Base-by-base conservation (phyloP, 2,888 invertebrate genomes). In the Cabera pusaria region DNA sequence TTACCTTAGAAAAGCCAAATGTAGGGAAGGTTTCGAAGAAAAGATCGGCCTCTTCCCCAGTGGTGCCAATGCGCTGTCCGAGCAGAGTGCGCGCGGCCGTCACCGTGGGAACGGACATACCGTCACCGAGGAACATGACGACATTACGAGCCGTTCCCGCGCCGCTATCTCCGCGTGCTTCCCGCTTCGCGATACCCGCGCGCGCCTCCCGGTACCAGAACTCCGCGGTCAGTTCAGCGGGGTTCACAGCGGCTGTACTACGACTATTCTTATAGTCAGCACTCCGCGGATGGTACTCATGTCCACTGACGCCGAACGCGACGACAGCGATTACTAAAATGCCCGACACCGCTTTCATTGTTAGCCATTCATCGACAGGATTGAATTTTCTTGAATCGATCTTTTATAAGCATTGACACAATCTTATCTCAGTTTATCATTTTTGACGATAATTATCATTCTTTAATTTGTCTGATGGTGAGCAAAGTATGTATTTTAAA, bases 71-170 rank as follows among this genome's bases (percentile, higher is more conserved):
- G 2, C 88, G 72, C 66, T 94, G 94, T 0, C 93, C 93, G 22
- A 90, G 89, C 53, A 91, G 90, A 11, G 92, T 90, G 49, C 94
- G 86, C 7, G 93, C 90, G 0, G 93, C 93, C 0, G 93, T 90
- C 26, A 93, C 71, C 0, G 94, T 94, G 1, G 93, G 86, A 20
- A 94, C 73, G 3, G 93, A 93, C 94, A 94, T 93, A 16, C 94
- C 94, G 70, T 95, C 95, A 1, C 94, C 95, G 25, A 95, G 67
- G 71, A 94, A 94, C 69, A 94, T 80, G 37, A 95, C 91, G 3
- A 93, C 79, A 67, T 94, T 94, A 25, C 59, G 57, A 10, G 70
- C 71, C 6, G 31, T 32, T 28, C 39, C 10, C 1, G 6, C 8
- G 37, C 41, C 33, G 6, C 44, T 10, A 18, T 39, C 29, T n/a